phyloP scores from a whole-genome alignment of 2,797 vertebrate species.

The Emydoidea blandingii region DNA sequence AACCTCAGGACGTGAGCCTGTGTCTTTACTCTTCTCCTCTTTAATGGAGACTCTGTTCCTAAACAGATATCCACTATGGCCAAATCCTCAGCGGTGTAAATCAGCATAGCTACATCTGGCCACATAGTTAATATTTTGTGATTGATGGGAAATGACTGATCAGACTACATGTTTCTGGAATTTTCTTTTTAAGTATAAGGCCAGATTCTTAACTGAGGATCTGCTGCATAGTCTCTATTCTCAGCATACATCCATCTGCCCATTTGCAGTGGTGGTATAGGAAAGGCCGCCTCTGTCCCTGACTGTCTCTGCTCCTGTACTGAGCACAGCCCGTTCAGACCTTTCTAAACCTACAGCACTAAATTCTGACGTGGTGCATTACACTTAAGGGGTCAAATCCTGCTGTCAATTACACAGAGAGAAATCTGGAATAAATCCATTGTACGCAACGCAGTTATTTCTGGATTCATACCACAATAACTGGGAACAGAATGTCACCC shows the following conservation, averaged over 20 bases:
- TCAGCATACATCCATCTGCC: background rate
- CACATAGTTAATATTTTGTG: background rate
- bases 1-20: constrained; percentile 7
- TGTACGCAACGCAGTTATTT: background rate
- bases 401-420: background rate
- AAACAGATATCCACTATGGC: background rate
- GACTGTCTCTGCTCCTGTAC: background rate
- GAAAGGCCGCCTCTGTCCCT: background rate
- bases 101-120: background rate
- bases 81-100: background rate
- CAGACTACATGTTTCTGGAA: background rate
- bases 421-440: background rate
- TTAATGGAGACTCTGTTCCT: background rate
- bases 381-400: background rate
- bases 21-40: background rate
- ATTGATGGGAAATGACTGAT: background rate
- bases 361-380: background rate
- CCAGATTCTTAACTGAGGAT: background rate
- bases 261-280: background rate
- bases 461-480: background rate
- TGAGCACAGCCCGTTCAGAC: background rate
- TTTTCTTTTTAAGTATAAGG: background rate
- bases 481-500: background rate
- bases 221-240: background rate
- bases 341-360: background rate